These are phyloP conservation scores for Diarsia mendica DNA, from an alignment of 2,888 invertebrate genomes.

Conservation along the genomic window DNA sequence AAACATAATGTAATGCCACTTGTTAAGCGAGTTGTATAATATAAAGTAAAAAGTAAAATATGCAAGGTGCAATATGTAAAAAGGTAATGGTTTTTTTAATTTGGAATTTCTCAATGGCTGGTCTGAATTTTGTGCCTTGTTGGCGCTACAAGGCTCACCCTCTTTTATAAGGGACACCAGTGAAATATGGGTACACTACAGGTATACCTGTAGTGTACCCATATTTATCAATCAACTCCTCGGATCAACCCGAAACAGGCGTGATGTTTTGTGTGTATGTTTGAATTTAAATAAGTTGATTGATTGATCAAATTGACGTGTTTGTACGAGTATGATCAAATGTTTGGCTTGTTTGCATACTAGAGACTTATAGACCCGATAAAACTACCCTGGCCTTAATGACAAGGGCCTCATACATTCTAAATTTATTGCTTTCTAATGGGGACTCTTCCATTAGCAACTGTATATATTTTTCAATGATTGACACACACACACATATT, in stretches of 20 bases:
- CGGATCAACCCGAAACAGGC: too few species aligned
- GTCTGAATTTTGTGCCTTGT: too few species aligned
- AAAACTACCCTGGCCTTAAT: slow-evolving; percentile 20
- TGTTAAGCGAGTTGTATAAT: not conserved
- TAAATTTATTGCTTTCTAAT: slow-evolving; percentile 14
- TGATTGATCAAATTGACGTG: slow-evolving; percentile 1
- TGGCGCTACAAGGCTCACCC: too few species aligned
- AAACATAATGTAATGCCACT: slow-evolving; percentile 17
- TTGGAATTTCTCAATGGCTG: too few species aligned
- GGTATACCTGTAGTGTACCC: too few species aligned
- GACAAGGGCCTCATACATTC: slow-evolving; percentile 12
- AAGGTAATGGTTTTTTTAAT: not conserved
- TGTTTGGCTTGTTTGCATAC: slow-evolving; percentile 10
- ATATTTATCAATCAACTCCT: too few species aligned
- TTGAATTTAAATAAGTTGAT: not conserved
- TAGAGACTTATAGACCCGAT: not conserved
- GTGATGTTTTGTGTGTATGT: not conserved
- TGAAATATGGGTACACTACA: too few species aligned
- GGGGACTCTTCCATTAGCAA: not conserved
- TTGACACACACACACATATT: not conserved
- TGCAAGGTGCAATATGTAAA: not conserved
- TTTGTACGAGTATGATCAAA: not conserved
- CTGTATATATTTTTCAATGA: not conserved
- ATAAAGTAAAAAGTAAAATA: not conserved
- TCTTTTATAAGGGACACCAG: too few species aligned